Evolutionary conservation across 2,888 invertebrate species (phyloP).

Genomic region (Brachypalpus laphriformis): DNA sequence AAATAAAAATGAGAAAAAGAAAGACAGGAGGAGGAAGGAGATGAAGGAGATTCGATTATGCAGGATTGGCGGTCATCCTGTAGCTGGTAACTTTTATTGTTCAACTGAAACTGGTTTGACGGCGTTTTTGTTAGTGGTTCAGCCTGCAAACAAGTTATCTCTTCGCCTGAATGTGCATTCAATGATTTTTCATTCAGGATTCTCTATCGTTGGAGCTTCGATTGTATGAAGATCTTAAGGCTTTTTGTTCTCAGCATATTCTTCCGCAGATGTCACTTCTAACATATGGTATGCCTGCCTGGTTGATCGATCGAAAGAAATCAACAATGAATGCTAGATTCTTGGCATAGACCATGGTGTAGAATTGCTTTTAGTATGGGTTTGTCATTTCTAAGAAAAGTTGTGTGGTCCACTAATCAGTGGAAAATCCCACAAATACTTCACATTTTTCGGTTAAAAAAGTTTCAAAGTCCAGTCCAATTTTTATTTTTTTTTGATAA

Average conservation of each 20-base stretch:
- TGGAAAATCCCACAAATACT: not conserved
- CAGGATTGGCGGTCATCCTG: not conserved
- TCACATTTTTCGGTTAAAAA: not conserved
- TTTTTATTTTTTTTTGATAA: not conserved
- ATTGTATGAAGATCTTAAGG: not conserved
- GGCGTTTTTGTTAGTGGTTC: not conserved
- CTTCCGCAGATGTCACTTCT: not conserved
- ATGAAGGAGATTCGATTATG: not conserved
- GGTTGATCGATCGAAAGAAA: not conserved
- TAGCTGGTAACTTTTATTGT: constrained; percentile 9
- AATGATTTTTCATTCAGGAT: constrained; percentile 17
- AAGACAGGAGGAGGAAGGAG: not conserved
- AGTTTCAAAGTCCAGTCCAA: not conserved
- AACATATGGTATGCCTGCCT: too few species aligned
- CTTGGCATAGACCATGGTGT: not conserved
- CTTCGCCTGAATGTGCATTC: not conserved
- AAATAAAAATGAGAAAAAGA: not conserved
- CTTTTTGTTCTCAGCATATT: not conserved
- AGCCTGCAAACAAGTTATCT: not conserved
- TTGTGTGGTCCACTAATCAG: not conserved
- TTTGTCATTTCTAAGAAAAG: not conserved
- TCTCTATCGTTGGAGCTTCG: not conserved
- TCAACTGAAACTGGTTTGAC: not conserved
- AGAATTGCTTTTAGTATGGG: too few species aligned
- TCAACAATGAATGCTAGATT: not conserved